Evolutionary conservation across 2,113 vertebrate genomes (phyloP).

Genomic region (Caloenas nicobarica): DNA sequence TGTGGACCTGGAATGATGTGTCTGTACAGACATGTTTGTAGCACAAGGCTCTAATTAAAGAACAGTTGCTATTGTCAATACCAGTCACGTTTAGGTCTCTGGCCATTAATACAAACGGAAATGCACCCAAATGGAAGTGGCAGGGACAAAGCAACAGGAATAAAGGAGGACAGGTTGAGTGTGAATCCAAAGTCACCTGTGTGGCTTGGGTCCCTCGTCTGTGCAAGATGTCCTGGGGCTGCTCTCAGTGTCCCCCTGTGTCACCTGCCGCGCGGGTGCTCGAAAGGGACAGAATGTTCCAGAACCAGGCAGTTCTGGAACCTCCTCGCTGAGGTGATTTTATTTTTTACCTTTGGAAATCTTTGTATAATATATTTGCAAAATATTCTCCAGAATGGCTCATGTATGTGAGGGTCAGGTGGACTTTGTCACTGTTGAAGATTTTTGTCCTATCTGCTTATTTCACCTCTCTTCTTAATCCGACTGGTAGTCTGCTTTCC

Average conservation of each 20-base stretch:
- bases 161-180: background rate
- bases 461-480: background rate
- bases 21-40: background rate
- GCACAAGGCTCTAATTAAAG: background rate
- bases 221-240: background rate
- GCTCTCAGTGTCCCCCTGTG: background rate
- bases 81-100: background rate
- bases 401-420: background rate
- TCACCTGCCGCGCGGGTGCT: no score
- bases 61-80: background rate
- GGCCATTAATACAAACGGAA: background rate
- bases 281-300: no score
- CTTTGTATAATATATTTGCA: background rate
- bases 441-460: background rate
- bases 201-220: background rate
- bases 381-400: background rate
- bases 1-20: background rate
- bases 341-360: background rate
- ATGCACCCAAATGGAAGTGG: background rate
- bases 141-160: background rate
- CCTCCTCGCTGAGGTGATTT: background rate
- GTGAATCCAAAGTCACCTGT: background rate
- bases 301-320: no score
- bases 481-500: background rate
- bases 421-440: background rate